A percentile compares a stretch with the other conserved stretches of the same genome.
Conservation (phyloP, 2,113 vertebrate genomes). For the Neodon shergylaensis region DNA sequence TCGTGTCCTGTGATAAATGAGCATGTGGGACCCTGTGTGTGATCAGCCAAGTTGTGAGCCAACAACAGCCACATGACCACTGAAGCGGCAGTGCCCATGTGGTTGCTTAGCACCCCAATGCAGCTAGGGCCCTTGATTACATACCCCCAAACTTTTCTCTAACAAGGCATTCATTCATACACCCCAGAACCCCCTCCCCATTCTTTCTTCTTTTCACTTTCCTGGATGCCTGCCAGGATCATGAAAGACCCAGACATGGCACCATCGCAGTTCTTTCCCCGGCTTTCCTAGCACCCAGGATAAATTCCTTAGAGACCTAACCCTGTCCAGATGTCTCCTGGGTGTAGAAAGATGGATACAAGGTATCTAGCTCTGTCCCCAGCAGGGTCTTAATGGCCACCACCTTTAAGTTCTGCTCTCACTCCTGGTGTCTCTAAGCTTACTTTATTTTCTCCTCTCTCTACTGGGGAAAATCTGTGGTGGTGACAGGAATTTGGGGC, state of each 20-base stretch:
- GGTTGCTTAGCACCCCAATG: neutral
- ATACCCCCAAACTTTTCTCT: neutral
- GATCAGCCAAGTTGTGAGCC: neutral
- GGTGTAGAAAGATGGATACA: neutral
- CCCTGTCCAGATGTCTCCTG: neutral
- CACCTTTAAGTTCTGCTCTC: neutral
- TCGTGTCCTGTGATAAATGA: neutral
- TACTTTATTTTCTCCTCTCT: neutral
- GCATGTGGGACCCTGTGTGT: neutral
- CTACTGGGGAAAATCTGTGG: neutral
- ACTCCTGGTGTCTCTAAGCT: neutral
- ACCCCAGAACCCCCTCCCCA: neutral
- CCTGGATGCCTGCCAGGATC: neutral
- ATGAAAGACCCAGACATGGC: neutral
- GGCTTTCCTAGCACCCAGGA: neutral
- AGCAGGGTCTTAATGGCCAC: neutral
- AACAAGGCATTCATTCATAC: neutral
- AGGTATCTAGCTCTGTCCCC: too few relatives aligned
- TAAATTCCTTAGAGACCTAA: neutral
- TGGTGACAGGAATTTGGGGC: neutral
- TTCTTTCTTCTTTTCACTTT: neutral
- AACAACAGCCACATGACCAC: neutral
- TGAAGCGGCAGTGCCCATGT: neutral
- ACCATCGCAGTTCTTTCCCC: neutral
- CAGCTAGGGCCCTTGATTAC: neutral